Evolutionary conservation across 2,113 vertebrate species (phyloP), one percentile per base, ranked within the genome.

Genomic region (Stomatorhinus ivindoensis): DNA sequence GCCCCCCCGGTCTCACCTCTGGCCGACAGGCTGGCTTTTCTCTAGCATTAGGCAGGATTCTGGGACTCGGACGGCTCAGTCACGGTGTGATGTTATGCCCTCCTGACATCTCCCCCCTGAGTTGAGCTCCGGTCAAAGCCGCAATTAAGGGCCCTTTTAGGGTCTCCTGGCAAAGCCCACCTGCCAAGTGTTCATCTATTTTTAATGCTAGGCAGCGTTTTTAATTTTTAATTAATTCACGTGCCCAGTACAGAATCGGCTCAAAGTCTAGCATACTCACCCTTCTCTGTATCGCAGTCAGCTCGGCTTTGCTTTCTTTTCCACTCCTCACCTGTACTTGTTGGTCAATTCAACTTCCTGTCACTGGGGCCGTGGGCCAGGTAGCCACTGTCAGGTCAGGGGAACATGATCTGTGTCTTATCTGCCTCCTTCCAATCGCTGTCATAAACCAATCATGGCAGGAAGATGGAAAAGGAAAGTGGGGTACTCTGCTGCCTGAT

Each of bases 131-230:
- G 89, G 91, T 93, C 92, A 92, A 92, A 92, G 91, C 92, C 88
- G 58, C 86, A 90, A 91, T 91, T 89, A 35, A 82, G 82, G 91
- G 90, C 51, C 89, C 88, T 83, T 44, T 87, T 24, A 89, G 89
- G 69, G 91, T 61, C 27, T 31, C 35, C 91, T 93, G 92, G 90
- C 94, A 92, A 94, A 89, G 89, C 88, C 51, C 27, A 80, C 35
- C 39, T 85, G 50, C 21, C 91, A 87, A 88, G 65, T 88, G 91
- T 93, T 95, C 94, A 95, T 96, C 91, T 90, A 96, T 96, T 94
- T 96, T 96, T 95, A 94, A 96, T 94, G 92, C 86, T 93, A 94
- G 94, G 93, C 94, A 95, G 95, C 95, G 94, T 24, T 84, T 47
- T n/a, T 42, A 80, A 80, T 80, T 80, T 80, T 80, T 42, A 35